Conservation (phyloP, 2,113 vertebrate species). For the Corvus cornix region DNA sequence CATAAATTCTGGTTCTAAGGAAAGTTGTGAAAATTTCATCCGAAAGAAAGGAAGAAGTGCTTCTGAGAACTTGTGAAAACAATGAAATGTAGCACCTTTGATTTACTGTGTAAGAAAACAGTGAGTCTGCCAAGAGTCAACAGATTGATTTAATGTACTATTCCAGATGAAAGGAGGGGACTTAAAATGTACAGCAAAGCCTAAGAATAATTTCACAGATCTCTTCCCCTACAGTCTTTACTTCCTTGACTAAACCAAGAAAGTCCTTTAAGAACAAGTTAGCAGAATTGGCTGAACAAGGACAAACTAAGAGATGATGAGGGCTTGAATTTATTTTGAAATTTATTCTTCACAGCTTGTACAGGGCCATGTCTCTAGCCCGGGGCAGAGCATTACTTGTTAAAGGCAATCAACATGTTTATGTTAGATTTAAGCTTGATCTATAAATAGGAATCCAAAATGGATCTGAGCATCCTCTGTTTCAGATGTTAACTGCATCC, state of each 20-base stretch:
- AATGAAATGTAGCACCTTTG: slow-evolving; percentile 16
- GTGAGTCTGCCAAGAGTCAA: neutral
- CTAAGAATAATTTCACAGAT: neutral
- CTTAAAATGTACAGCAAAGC: neutral
- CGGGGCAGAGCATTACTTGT: neutral
- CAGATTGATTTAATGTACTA: slow-evolving; percentile 25
- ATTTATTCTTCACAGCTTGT: neutral
- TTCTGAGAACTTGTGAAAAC: neutral
- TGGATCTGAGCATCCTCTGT: neutral
- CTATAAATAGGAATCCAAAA: neutral
- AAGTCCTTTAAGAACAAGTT: neutral
- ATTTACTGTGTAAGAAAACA: slow-evolving; percentile 33
- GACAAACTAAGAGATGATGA: neutral
- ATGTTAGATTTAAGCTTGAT: neutral
- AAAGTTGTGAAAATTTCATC: neutral
- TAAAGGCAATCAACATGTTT: neutral
- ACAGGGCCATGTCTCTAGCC: neutral
- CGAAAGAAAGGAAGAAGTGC: neutral
- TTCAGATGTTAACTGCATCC: neutral
- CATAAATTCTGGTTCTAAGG: neutral
- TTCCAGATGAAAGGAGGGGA: neutral
- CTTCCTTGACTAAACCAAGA: neutral
- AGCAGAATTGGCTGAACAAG: neutral
- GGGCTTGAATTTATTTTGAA: slow-evolving; percentile 12
- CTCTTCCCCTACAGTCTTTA: neutral